Evolutionary conservation across 1,140 invertebrate species (phyloP).

Genomic region (Bombus ignitus): DNA sequence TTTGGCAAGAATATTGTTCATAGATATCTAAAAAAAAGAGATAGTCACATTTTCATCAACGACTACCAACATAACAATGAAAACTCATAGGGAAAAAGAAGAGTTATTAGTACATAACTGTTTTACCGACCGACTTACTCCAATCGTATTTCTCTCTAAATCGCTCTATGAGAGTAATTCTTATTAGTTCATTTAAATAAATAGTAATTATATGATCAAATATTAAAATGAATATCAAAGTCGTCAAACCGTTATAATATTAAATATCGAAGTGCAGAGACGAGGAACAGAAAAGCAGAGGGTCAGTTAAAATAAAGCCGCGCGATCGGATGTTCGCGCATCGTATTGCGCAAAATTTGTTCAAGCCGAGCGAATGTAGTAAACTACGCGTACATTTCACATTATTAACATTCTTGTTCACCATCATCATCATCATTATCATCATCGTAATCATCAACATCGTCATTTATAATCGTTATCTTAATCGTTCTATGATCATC

Average conservation of each 20-base stretch:
- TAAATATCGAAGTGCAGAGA: neutral
- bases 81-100: neutral
- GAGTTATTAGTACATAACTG: neutral
- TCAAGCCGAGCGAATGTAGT: constrained; percentile 65
- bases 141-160: neutral
- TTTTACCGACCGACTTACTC: neutral
- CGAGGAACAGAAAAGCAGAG: constrained; percentile 36
- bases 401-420: constrained; percentile 36
- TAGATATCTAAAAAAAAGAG: no score
- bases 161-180: neutral
- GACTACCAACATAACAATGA: neutral
- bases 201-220: neutral
- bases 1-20: constrained; percentile 37
- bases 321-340: constrained; percentile 53
- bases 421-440: constrained; percentile 7
- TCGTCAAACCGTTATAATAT: constrained; percentile 2
- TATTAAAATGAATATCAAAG: neutral
- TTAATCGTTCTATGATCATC: constrained; percentile 39
- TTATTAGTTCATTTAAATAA: neutral
- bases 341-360: constrained; percentile 53
- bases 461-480: constrained; percentile 36
- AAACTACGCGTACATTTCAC: constrained; percentile 63
- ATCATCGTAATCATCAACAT: constrained; percentile 6
- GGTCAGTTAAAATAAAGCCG: constrained; percentile 50
- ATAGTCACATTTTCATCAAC: neutral